Evolutionary conservation across 1,140 invertebrate genomes (phyloP), one percentile per base, ranked within the genome.

Genomic region (Diabrotica virgifera): DNA sequence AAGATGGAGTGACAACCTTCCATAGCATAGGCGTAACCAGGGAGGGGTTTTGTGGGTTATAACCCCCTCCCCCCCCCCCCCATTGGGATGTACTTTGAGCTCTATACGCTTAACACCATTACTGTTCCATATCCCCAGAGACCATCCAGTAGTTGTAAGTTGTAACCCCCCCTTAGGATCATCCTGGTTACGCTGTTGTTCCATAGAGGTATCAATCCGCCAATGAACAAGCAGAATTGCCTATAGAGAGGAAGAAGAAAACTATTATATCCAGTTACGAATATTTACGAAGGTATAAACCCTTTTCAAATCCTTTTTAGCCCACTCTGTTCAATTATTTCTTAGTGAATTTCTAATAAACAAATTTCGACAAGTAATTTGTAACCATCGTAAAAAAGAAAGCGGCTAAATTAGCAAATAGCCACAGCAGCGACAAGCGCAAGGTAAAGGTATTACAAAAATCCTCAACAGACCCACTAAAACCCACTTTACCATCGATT

Each of bases 401-500:
- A 13, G 53, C 13, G 35, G 8, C 53, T 12, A 35, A 11, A 11
- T 38, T 12, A 37, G 35, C 36, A 9, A 14, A 38, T 13, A 58
- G 13, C 38, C n/a, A 38, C 36, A 38, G 36, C 36, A 38, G 36
- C n/a, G 56, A 58, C 36, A 13, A 36, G 36, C 36, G 36, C 36
- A 58, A 58, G 13, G 36, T 58, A 38, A 58, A 58, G 13, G 36
- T 58, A 38, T 38, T n/a, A 36, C 36, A 11, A n/a, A 38, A 58
- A n/a, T 38, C 12, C 38, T 58, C 11, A 24, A 36, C 54, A 14
- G 13, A 38, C n/a, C 38, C 56, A 56, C 24, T 56, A n/a, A n/a
- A n/a, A n/a, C n/a, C n/a, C n/a, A n/a, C n/a, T n/a, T n/a, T n/a
- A 36, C 54, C 46, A 36, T 51, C 46, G 59, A 37, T 62, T 62